Evolutionary conservation across 2,797 vertebrate species (phyloP).

Genomic region (Chelmon rostratus): DNA sequence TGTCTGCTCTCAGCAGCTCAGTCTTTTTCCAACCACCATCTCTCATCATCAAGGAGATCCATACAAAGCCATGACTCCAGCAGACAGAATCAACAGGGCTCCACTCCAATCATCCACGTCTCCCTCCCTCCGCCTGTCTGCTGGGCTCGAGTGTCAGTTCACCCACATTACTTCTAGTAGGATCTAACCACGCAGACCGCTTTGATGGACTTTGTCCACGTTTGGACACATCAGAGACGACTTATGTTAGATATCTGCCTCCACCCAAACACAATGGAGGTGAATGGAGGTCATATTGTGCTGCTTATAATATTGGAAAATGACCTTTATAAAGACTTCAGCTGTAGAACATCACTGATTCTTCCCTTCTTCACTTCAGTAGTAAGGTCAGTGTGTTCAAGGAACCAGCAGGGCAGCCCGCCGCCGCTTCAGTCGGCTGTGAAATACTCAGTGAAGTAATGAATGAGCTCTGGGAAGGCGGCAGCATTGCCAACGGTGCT

Average conservation of each 20-base stretch:
- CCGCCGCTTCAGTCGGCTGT: background rate
- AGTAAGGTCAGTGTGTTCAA: too few species aligned
- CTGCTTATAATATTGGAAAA: background rate
- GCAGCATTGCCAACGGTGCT: background rate
- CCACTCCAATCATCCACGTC: background rate
- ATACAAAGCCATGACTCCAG: conserved; percentile 28
- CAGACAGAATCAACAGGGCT: conserved; percentile 26
- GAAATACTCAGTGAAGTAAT: too few species aligned
- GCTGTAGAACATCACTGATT: background rate
- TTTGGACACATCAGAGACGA: background rate
- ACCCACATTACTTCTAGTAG: background rate
- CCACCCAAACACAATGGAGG: too few species aligned
- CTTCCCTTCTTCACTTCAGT: conserved; percentile 1
- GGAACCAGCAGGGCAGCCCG: background rate
- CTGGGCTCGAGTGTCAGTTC: background rate
- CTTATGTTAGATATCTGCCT: background rate
- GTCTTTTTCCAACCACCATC: conserved; percentile 29
- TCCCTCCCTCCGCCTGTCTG: background rate
- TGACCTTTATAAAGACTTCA: background rate
- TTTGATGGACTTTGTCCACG: too few species aligned
- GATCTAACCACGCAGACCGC: background rate
- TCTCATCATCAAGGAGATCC: conserved; percentile 45
- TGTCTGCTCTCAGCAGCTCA: conserved; percentile 38
- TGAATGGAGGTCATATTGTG: background rate
- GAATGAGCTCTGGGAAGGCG: background rate